Base-by-base conservation (phyloP, 2,113 vertebrate genomes). In the Oreochromis niloticus region DNA sequence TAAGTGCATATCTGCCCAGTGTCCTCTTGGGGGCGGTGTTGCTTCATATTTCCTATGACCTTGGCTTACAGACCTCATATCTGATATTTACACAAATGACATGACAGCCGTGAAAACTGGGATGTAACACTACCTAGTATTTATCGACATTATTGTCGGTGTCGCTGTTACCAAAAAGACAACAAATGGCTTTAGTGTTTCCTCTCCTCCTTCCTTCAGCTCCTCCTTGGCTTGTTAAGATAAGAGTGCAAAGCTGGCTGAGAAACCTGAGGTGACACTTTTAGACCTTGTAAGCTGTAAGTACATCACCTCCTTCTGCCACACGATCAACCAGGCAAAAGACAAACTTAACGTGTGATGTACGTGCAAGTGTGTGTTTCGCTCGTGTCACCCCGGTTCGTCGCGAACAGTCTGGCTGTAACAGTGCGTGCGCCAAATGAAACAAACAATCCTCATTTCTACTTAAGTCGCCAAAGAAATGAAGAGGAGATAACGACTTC, bases 351-450 rank as follows among this genome's bases (percentile, higher is more conserved):
- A 80, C 30, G 32, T 81, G 63, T 30, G 55, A 86, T 57, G 11
- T 83, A 6, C 12, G 19, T 46, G 55, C 83, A 32, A 63, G 30
- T 68, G 59, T 52, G 59, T 66, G 56, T 85, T 85, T 80, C 68
- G 85, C 27, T 80, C 1, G 63, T 91, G 93, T 89, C 93, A 88
- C 93, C 85, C 68, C 6, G 50, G 87, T 88, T 90, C 82, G 4
- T 84, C 85, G 34, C 83, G 93, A 96, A 96, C 95, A 96, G 96
- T 96, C 96, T 84, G 88, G 85, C 85, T 94, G 88, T 95, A 96
- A 96, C 95, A 96, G 96, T 96, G 92, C 89, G 39, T 83, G 86
- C 94, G 96, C 96, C 95, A 94, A 95, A 94, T 93, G 85, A 93
- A 94, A 94, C 91, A 63, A 68, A n/a, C 91, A 85, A 87, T 82